A percentile compares a stretch with the other conserved stretches of the same genome.
Evolutionary conservation across 2,113 vertebrate genomes (phyloP).

Genomic region (Beaufortia kweichowensis): DNA sequence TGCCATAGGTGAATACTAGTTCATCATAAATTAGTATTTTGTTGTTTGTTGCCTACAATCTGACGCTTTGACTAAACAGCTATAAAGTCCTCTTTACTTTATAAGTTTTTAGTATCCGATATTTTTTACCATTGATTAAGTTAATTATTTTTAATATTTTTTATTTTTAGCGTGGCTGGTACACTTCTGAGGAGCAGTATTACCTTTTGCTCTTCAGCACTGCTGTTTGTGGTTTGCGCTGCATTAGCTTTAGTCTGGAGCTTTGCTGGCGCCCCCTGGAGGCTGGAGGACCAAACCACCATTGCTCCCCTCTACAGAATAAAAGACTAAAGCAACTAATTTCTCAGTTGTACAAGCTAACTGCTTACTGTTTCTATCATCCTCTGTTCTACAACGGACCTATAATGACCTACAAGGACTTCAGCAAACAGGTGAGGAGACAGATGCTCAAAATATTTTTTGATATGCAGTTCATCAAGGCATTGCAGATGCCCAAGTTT

Average conservation of each 20-base stretch:
- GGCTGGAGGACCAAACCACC: slow-evolving; percentile 52
- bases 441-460: neutral
- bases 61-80: too few species aligned
- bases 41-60: too few species aligned
- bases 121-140: neutral
- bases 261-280: slow-evolving; percentile 75
- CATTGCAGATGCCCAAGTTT: too few species aligned
- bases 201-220: slow-evolving; percentile 89
- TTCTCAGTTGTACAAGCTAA: slow-evolving; percentile 79
- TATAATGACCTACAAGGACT: slow-evolving; percentile 84
- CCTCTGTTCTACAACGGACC: slow-evolving; percentile 95
- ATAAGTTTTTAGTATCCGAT: neutral
- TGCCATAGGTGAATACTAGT: too few species aligned
- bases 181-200: slow-evolving; percentile 82
- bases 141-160: neutral
- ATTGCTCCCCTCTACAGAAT: slow-evolving; percentile 66
- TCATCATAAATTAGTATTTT: too few species aligned
- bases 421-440: slow-evolving; percentile 79
- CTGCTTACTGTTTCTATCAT: slow-evolving; percentile 92
- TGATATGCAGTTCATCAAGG: too few species aligned
- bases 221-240: slow-evolving; percentile 88
- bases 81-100: neutral
- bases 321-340: slow-evolving; percentile 31
- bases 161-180: slow-evolving; percentile 85
- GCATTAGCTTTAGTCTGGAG: slow-evolving; percentile 90